Percentiles rank a stretch among this genome's conserved stretches.
Conservation (phyloP, 1,140 invertebrate species). For the Hycleus cichorii region DNA sequence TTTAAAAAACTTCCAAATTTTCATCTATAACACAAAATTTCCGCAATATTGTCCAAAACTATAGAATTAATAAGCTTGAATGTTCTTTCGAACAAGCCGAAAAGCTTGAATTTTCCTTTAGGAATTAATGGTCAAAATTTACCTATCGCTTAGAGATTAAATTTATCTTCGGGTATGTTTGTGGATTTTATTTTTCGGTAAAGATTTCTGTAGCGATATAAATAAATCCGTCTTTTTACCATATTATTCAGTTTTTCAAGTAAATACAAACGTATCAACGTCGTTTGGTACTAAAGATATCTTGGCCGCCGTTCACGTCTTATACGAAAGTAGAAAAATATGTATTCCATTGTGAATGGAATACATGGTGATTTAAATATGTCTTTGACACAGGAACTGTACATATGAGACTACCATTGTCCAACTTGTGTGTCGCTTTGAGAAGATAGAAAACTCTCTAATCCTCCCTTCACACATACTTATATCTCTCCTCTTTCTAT, state of each 20-base stretch:
- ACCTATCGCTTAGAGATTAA: too few species aligned
- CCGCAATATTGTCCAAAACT: too few species aligned
- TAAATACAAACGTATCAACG: conserved; percentile 3
- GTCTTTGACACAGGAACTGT: conserved; percentile 11
- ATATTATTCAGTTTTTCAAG: not conserved
- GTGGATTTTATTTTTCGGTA: too few species aligned
- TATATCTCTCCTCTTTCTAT: not conserved
- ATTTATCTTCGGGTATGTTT: too few species aligned
- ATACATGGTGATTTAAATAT: conserved; percentile 14
- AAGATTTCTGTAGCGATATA: not conserved
- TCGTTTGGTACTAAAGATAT: conserved; percentile 9
- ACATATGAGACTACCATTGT: conserved; percentile 2
- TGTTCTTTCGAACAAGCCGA: too few species aligned
- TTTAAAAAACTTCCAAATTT: too few species aligned
- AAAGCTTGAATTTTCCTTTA: too few species aligned
- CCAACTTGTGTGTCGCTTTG: conserved; percentile 7
- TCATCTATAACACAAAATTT: too few species aligned
- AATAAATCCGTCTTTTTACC: conserved; percentile 5
- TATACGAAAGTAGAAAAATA: conserved; percentile 13
- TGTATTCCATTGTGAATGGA: conserved; percentile 14
- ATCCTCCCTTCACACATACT: conserved; percentile 4
- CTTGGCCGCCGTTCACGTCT: conserved; percentile 7
- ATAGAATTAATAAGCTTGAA: too few species aligned
- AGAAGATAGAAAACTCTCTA: conserved; percentile 4
- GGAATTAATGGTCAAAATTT: too few species aligned